These are phyloP conservation scores for Amphipoea lucens DNA, from an alignment of 2,888 invertebrate genomes.

Conservation along the genomic window DNA sequence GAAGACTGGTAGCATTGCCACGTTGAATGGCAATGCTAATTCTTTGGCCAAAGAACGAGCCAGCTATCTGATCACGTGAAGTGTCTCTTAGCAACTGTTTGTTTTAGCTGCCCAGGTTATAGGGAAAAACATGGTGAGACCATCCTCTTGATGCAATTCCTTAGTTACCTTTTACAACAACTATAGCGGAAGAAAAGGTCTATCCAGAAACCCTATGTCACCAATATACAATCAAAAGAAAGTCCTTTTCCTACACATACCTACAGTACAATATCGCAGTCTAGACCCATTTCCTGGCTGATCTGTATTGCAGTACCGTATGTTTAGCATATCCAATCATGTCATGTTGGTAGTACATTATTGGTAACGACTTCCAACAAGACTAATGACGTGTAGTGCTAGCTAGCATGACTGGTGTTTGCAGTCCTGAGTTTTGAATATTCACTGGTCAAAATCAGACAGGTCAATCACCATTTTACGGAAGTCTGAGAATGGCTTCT, in stretches of 20 bases:
- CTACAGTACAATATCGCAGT: background rate
- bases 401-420: background rate
- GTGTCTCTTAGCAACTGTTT: background rate
- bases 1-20: background rate
- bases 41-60: background rate
- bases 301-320: slow-evolving; percentile 17
- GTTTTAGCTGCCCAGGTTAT: background rate
- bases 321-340: slow-evolving; percentile 14
- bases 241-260: too few relatives aligned
- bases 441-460: background rate
- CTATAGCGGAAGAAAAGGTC: background rate
- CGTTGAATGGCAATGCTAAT: background rate
- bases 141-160: background rate
- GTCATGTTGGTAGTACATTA: background rate
- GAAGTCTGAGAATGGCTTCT: background rate
- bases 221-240: background rate
- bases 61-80: background rate
- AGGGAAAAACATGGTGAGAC: background rate
- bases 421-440: background rate
- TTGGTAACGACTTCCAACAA: slow-evolving; percentile 25
- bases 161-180: background rate
- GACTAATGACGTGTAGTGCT: background rate
- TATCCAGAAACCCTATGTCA: background rate
- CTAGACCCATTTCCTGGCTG: slow-evolving; percentile 26
- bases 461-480: background rate